Evolutionary conservation across 2,888 invertebrate species (phyloP), one percentile per base, ranked within the genome.

Genomic region (Melipona bicolor): DNA sequence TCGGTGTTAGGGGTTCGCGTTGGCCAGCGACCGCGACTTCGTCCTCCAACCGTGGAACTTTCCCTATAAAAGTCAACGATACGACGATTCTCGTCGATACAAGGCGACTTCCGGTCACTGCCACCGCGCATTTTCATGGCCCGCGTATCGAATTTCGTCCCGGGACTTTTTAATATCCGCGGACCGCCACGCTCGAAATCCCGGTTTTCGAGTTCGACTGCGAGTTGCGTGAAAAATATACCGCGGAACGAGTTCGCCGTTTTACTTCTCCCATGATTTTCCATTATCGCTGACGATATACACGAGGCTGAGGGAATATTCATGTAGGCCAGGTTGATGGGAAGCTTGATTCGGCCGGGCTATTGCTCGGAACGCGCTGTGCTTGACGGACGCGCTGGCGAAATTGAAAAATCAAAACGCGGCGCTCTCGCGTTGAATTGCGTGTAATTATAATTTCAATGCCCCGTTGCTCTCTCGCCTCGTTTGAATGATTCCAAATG

Each of bases 41-140:
- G 36, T 36, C 36, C 36, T 36, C 36, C 50, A 52, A 27, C 3
- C 79, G 82, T 19, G 19, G 74, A 93, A 93, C 90, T 93, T 93
- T 93, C 86, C 87, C 91, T 91, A 93, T 93, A 93, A 93, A 93
- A 93, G 90, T 92, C 90, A 90, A 91, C 90, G 87, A 86, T 88
- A 89, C 88, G 87, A 72, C 52, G 70, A 50, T 62, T 68, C 64
- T 50, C 72, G 69, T 78, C 72, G 69, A 75, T 76, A 68, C 76
- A 43, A 24, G 32, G 36, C 67, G 64, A 79, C 81, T 88, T 76
- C 74, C 72, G 79, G 62, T 75, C 79, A 75, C 64, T 64, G 74
- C 59, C 52, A 52, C 50, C 71, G 61, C 5, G 59, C 71, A 74
- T 84, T 79, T 74, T 77, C 84, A 54, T 67, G 65, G 67, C 15